Percentiles rank a stretch among this genome's conserved stretches.
Evolutionary conservation across 2,888 invertebrate genomes (phyloP).

Genomic region (Eremobia ochroleuca): DNA sequence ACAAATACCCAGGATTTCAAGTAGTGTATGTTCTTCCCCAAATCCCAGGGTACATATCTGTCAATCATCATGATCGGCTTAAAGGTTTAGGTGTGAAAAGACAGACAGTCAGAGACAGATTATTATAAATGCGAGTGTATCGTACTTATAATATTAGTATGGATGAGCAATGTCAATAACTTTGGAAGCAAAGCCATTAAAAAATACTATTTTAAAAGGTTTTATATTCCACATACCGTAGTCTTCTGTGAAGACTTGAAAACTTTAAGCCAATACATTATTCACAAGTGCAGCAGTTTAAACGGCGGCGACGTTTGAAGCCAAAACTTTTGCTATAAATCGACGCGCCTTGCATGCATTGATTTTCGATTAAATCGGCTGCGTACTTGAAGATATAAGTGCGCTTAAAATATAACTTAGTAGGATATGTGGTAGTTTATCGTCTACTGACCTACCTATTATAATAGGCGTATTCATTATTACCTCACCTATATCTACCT

Average conservation of each 20-base stretch:
- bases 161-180: not conserved
- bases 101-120: too few relatives aligned
- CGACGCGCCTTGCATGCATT: slow-evolving; percentile 41
- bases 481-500: not conserved
- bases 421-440: not conserved
- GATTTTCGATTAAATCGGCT: slow-evolving; percentile 48
- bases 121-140: not conserved
- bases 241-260: not conserved
- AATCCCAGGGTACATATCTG: not conserved
- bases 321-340: slow-evolving; percentile 53
- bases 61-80: not conserved
- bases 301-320: slow-evolving; percentile 19
- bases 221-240: not conserved
- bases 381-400: not conserved
- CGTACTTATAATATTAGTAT: not conserved
- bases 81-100: not conserved
- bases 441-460: not conserved
- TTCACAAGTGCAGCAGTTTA: slow-evolving; percentile 30
- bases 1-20: not conserved
- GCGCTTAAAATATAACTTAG: not conserved
- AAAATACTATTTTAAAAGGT: too few relatives aligned
- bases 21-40: not conserved
- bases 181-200: not conserved
- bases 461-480: not conserved
- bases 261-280: slow-evolving; percentile 12